Conservation (phyloP, 2,797 vertebrate genomes). For the Epinephelus coioides region DNA sequence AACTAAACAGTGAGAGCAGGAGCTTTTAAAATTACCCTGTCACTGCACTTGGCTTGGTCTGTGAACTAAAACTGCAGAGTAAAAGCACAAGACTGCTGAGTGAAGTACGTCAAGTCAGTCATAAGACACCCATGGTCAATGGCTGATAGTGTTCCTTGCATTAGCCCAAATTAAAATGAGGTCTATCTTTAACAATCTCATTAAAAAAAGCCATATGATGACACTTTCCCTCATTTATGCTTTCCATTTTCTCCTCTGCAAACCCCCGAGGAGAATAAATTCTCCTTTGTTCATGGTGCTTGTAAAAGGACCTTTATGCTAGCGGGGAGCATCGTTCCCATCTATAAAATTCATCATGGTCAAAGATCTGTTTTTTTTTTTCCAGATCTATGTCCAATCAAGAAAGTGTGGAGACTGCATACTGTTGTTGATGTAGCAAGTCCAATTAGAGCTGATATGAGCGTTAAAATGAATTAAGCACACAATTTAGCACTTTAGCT, state of each 20-base stretch:
- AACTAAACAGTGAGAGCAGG: conserved; percentile 61
- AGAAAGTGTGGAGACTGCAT: conserved; percentile 49
- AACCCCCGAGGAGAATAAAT: conserved; percentile 59
- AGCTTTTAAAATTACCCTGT: conserved; percentile 70
- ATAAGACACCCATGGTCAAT: conserved; percentile 84
- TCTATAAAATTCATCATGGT: conserved; percentile 61
- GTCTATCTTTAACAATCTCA: conserved; percentile 83
- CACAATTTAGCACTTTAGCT: conserved; percentile 66
- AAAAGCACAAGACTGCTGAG: conserved; percentile 85
- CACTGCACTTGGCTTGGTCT: conserved; percentile 53
- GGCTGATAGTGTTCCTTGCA: conserved; percentile 83
- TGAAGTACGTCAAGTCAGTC: conserved; percentile 82
- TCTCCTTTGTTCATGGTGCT: conserved; percentile 60
- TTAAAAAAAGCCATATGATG: conserved; percentile 81
- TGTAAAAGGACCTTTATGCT: conserved; percentile 52
- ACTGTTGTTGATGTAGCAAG: conserved; percentile 53
- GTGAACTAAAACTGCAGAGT: conserved; percentile 74
- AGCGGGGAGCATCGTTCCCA: conserved; percentile 31
- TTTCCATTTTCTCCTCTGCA: conserved; percentile 52
- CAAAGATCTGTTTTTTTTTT: conserved; percentile 53
- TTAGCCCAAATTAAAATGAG: conserved; percentile 85
- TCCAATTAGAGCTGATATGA: conserved; percentile 62
- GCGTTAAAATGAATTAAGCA: conserved; percentile 75
- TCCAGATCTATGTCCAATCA: conserved; percentile 67
- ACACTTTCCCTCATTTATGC: conserved; percentile 67